phyloP scores from a whole-genome alignment of 2,888 invertebrate species.

The Nomada flava region DNA sequence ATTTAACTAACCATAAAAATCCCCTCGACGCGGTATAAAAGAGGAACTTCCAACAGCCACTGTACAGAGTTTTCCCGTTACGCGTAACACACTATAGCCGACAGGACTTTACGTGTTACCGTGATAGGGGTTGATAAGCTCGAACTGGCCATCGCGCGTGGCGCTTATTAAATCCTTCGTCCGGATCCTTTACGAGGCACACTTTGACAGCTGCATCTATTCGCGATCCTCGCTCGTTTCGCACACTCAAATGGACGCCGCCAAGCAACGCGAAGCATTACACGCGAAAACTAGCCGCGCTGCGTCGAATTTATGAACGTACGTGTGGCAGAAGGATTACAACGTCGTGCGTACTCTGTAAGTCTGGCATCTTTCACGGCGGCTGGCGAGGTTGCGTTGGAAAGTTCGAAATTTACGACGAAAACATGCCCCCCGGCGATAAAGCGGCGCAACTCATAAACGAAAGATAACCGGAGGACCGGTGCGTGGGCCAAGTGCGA shows the following conservation, averaged over 20 bases:
- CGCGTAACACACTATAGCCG: not conserved
- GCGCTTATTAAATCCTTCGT: constrained; percentile 48
- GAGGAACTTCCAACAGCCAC: not conserved
- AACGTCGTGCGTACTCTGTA: constrained; percentile 56
- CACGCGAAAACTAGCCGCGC: constrained; percentile 19
- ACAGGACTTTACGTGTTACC: constrained; percentile 4
- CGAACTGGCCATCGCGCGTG: not conserved
- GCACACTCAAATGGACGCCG: constrained; percentile 42
- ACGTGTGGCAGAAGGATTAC: constrained; percentile 74
- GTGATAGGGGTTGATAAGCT: constrained; percentile 31
- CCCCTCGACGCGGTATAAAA: not conserved
- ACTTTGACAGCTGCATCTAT: constrained; percentile 3
- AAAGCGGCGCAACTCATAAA: constrained; percentile 78
- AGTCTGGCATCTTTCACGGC: constrained; percentile 57
- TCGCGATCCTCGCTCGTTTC: constrained; percentile 33
- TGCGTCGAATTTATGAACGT: constrained; percentile 71
- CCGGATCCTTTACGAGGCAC: constrained; percentile 34
- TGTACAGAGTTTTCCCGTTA: not conserved
- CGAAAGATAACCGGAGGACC: constrained; percentile 72
- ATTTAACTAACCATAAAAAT: not conserved
- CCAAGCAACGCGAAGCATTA: constrained; percentile 36
- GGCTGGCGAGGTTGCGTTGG: constrained; percentile 63
- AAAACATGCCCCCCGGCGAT: constrained; percentile 77
- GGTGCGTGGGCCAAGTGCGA: constrained; percentile 40
- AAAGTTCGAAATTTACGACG: constrained; percentile 79